Evolutionary conservation across 2,113 vertebrate genomes (phyloP).

Genomic region (Lophotis ruficrista): DNA sequence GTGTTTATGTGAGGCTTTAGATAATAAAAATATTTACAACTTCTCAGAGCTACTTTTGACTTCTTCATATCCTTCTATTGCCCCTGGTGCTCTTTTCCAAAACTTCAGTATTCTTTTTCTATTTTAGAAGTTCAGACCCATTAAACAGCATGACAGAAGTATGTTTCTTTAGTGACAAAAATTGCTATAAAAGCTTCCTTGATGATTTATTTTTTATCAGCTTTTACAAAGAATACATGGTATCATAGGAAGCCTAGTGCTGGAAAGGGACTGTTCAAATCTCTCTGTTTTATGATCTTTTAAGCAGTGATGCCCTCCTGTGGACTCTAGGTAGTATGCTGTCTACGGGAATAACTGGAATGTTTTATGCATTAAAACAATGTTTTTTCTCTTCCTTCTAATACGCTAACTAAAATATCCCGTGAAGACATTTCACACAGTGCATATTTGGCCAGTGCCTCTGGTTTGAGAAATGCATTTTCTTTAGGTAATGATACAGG

Average conservation of each 20-base stretch:
- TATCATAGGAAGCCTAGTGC: background rate
- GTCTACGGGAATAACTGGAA: background rate
- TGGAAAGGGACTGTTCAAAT: background rate
- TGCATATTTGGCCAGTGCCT: background rate
- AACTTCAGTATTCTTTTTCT: background rate
- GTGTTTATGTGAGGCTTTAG: background rate
- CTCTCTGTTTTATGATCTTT: background rate
- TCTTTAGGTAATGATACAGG: background rate
- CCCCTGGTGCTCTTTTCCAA: background rate
- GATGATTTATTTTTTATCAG: background rate
- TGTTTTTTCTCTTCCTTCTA: background rate
- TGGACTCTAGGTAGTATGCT: constrained; percentile 20
- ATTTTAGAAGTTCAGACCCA: background rate
- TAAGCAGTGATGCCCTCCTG: constrained; percentile 73
- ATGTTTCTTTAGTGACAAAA: background rate
- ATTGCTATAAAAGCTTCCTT: background rate
- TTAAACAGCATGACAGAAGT: background rate
- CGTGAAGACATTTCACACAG: background rate
- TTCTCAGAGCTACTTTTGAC: background rate
- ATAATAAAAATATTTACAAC: background rate
- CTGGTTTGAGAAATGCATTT: background rate
- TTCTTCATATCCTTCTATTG: background rate
- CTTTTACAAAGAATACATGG: background rate
- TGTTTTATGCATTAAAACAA: background rate
- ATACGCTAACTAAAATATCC: background rate